Percentiles rank a stretch among this genome's conserved stretches.
phyloP scores from a whole-genome alignment of 30 jellyfish, hydroid and myxozoan species.

The Cassiopea andromeda region DNA sequence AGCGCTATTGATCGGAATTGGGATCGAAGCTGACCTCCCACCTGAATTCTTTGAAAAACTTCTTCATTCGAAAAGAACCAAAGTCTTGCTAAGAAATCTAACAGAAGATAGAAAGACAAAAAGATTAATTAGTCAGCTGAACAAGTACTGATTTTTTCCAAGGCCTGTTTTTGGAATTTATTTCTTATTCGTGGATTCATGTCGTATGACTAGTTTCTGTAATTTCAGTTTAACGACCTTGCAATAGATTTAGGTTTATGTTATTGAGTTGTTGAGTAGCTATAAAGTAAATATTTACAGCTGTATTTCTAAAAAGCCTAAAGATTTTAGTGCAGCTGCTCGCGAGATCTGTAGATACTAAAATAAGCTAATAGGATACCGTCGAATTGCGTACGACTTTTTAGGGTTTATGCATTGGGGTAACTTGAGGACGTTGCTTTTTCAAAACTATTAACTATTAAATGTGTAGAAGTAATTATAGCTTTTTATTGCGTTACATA shows the following conservation, averaged over 20 bases:
- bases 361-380: too few relatives aligned
- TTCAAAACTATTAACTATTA: too few relatives aligned
- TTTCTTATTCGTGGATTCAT: neutral
- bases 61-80: slow-evolving; percentile 43
- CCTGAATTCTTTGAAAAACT: slow-evolving; percentile 64
- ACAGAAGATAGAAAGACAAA: slow-evolving; percentile 33
- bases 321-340: too few relatives aligned
- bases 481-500: too few relatives aligned
- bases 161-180: neutral
- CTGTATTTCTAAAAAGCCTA: too few relatives aligned
- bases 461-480: too few relatives aligned
- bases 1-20: slow-evolving; percentile 49
- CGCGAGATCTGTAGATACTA: too few relatives aligned
- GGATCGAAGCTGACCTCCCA: slow-evolving; percentile 77
- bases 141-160: neutral
- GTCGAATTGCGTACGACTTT: too few relatives aligned
- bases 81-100: slow-evolving; percentile 40
- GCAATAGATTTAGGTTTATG: neutral
- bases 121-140: slow-evolving; percentile 15
- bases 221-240: neutral
- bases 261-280: neutral
- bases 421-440: too few relatives aligned
- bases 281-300: too few relatives aligned
- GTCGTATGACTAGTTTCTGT: neutral
- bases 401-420: too few relatives aligned